phyloP scores from a whole-genome alignment of 2,113 vertebrate species.

The Sprattus sprattus region DNA sequence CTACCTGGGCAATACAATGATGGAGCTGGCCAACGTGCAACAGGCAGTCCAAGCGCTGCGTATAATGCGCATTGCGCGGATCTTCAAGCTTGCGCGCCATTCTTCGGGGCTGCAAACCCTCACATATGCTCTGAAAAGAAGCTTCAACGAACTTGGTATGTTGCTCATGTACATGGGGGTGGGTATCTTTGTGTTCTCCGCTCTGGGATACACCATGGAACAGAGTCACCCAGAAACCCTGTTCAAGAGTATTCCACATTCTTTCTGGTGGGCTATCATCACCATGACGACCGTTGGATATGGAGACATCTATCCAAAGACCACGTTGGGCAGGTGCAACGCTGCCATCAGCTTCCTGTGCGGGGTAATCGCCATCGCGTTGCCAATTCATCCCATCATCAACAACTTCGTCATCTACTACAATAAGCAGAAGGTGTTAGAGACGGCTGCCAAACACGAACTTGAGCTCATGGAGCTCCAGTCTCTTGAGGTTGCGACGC shows the following conservation, averaged over 20 bases:
- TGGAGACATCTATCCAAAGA: conserved; percentile 97
- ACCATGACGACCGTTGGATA: conserved; percentile 98
- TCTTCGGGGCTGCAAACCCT: conserved; percentile 92
- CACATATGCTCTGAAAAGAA: conserved; percentile 90
- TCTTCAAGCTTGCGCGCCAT: conserved; percentile 95
- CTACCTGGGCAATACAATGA: conserved; percentile 84
- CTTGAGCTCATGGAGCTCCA: conserved; percentile 92
- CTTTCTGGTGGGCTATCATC: conserved; percentile 99
- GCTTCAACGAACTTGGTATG: conserved; percentile 92
- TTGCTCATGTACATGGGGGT: conserved; percentile 96
- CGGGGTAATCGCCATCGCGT: conserved; percentile 91
- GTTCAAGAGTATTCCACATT: conserved; percentile 97
- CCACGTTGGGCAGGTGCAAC: conserved; percentile 92
- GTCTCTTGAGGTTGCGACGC: conserved; percentile 65
- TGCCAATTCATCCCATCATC: conserved; percentile 97
- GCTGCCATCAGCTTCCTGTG: conserved; percentile 96
- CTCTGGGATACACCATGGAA: conserved; percentile 93
- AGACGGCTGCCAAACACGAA: conserved; percentile 92
- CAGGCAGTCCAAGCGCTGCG: conserved; percentile 92
- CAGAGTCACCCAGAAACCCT: conserved; percentile 93
- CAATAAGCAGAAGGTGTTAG: conserved; percentile 92
- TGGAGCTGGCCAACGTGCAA: conserved; percentile 91
- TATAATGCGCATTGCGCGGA: conserved; percentile 89
- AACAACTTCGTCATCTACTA: conserved; percentile 97
- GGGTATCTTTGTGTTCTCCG: conserved; percentile 96